A percentile compares a stretch with the other conserved stretches of the same genome.
Conservation (phyloP, 2,797 vertebrate genomes). For the Dipus sagitta region DNA sequence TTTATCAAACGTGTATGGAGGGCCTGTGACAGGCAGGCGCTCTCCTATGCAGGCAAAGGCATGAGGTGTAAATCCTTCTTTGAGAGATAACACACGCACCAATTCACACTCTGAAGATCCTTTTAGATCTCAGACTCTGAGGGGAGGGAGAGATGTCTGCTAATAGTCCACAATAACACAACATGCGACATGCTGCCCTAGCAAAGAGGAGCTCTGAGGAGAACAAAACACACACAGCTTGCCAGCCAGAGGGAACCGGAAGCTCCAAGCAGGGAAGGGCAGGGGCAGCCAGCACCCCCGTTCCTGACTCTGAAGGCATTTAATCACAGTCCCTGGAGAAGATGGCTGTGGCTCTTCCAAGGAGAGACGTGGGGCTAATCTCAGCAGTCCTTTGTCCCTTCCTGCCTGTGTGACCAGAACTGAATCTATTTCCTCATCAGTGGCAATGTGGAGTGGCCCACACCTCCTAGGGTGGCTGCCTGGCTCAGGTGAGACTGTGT, state of each 20-base stretch:
- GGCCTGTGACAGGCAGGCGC: accelerated
- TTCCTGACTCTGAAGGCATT: not conserved
- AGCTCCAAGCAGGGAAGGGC: slow-evolving; percentile 3
- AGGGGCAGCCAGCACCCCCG: not conserved
- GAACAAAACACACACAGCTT: slow-evolving; percentile 68
- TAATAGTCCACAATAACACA: slow-evolving; percentile 32
- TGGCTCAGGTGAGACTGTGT: not conserved
- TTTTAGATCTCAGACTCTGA: not conserved
- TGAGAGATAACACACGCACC: slow-evolving; percentile 26
- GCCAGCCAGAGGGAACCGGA: slow-evolving; percentile 65
- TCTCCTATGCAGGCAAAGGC: not conserved
- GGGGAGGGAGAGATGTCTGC: slow-evolving; percentile 43
- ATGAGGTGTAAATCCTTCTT: slow-evolving; percentile 1
- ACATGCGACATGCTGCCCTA: not conserved
- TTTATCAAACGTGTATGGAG: not conserved
- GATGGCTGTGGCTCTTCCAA: not conserved
- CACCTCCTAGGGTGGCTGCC: too few relatives aligned
- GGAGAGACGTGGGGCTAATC: not conserved
- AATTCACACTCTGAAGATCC: slow-evolving; percentile 41
- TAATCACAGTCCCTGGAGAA: not conserved
- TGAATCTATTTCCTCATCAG: not conserved
- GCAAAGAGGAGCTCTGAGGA: slow-evolving; percentile 52
- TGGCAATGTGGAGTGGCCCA: not conserved
- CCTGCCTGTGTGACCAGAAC: not conserved
- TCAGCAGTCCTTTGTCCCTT: not conserved